A percentile compares a stretch with the other conserved stretches of the same genome.
Conservation (phyloP, 2,113 vertebrate species). For the Pithys albifrons region DNA sequence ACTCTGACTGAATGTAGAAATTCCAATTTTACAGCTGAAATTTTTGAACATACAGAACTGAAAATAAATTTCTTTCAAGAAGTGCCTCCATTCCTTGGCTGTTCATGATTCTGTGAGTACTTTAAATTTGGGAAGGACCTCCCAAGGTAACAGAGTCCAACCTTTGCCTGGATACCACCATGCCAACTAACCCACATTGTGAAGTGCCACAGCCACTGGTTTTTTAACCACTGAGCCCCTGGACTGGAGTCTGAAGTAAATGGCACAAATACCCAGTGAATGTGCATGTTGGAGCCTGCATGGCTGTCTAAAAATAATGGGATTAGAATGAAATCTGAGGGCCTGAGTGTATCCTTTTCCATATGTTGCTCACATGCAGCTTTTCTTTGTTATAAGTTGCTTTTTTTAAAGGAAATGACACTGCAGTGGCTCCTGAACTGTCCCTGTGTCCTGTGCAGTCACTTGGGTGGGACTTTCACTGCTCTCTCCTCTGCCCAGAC, state of each 20-base stretch:
- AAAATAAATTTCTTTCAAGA: not conserved
- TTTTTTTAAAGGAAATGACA: not conserved
- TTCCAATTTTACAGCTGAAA: not conserved
- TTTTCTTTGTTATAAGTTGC: not conserved
- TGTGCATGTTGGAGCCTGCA: not conserved
- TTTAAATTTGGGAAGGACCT: not conserved
- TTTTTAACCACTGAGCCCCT: not conserved
- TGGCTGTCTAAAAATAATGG: not conserved
- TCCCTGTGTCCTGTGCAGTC: not conserved
- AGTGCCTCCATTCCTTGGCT: not conserved
- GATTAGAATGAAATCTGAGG: not conserved
- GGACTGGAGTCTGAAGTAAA: not conserved
- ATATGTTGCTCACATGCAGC: not conserved
- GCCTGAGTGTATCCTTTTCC: not conserved
- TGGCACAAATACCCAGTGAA: not conserved
- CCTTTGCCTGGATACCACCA: not conserved
- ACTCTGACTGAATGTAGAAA: not conserved
- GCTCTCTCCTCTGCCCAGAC: not conserved
- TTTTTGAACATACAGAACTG: not conserved
- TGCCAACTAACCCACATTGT: not conserved
- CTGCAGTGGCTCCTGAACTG: not conserved
- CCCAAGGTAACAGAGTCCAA: fast-evolving
- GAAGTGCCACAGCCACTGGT: not conserved
- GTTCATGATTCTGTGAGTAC: not conserved
- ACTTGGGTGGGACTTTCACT: not conserved